These are phyloP conservation scores for Myotis daubentonii DNA, from an alignment of 2,797 vertebrate genomes.

Conservation along the genomic window DNA sequence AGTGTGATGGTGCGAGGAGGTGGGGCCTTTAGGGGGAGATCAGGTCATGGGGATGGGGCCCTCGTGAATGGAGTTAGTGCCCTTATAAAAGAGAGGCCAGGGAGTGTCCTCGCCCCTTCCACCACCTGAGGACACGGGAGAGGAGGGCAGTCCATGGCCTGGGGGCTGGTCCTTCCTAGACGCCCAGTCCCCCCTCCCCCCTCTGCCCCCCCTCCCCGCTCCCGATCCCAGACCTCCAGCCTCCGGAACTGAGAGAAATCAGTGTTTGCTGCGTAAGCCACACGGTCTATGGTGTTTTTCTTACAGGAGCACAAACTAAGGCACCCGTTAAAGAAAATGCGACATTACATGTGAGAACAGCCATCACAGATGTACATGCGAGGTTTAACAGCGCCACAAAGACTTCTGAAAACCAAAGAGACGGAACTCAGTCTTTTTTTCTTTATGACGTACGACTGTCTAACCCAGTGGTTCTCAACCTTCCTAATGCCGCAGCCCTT, in stretches of 20 bases:
- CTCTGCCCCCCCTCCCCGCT: too few relatives aligned
- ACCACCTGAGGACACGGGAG: not conserved
- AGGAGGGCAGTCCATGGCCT: not conserved
- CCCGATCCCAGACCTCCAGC: not conserved
- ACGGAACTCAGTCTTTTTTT: not conserved
- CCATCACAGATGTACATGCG: not conserved
- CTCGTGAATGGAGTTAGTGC: not conserved
- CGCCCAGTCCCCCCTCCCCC: not conserved
- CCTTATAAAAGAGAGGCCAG: not conserved
- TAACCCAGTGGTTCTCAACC: not conserved
- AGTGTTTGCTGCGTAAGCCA: not conserved
- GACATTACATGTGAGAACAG: not conserved
- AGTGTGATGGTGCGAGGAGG: not conserved
- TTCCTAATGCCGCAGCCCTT: too few relatives aligned
- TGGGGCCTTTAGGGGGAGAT: not conserved
- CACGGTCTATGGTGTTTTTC: not conserved
- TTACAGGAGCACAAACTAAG: not conserved
- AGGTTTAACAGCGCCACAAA: not conserved
- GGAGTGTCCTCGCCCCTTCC: too few relatives aligned
- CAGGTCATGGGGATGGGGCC: not conserved
- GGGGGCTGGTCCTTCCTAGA: not conserved
- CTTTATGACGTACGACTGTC: not conserved
- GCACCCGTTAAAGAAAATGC: not conserved
- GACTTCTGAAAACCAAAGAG: not conserved
- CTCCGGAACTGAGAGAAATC: not conserved